Evolutionary conservation across 2,113 vertebrate species (phyloP), one percentile per base, ranked within the genome.

Genomic region (Saccopteryx leptura): DNA sequence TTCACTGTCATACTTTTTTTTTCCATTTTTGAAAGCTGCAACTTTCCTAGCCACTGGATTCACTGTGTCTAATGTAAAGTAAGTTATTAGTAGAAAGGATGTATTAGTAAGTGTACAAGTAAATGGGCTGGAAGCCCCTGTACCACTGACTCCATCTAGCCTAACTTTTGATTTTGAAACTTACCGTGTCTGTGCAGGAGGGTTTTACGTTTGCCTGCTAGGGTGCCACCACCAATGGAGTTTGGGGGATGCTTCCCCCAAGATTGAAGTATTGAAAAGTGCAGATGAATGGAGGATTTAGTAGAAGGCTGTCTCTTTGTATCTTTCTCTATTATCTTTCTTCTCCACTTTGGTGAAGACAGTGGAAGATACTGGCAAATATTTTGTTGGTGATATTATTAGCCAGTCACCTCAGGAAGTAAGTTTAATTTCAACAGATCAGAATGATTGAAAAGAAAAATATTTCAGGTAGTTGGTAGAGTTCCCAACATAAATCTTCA

Each of bases 401-500:
- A 80, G 69, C 18, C 26, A 75, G 1, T n/a, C 9, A 69, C 69
- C 19, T 58, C 21, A n/a, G 11, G 24, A 72, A 65, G 2, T 4
- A 56, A 46, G 19, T 69, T 88, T 28, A 50, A 79, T 78, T 56
- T 87, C n/a, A 85, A 21, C 24, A 90, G 50, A 83, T 69, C 52
- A 88, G 23, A 93, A 75, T 86, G 23, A 86, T 60, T 78, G 1
- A 82, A 69, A 89, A 92, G 61, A 58, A 92, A 90, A 83, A 31
- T 74, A 80, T 71, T 96, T 92, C 48, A 60, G 21, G 63, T 95
- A 90, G 81, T 80, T 76, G 5, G 28, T 54, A 9, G 8, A 66
- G 26, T 90, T 80, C 28, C 26, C 14, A 23, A 48, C 78, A 63
- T 10, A 93, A 94, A 84, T 81, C 4, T 39, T 39, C 39, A 39